A percentile compares a stretch with the other conserved stretches of the same genome.
phyloP scores from a whole-genome alignment of 2,113 vertebrate genomes.

The Procapra przewalskii region DNA sequence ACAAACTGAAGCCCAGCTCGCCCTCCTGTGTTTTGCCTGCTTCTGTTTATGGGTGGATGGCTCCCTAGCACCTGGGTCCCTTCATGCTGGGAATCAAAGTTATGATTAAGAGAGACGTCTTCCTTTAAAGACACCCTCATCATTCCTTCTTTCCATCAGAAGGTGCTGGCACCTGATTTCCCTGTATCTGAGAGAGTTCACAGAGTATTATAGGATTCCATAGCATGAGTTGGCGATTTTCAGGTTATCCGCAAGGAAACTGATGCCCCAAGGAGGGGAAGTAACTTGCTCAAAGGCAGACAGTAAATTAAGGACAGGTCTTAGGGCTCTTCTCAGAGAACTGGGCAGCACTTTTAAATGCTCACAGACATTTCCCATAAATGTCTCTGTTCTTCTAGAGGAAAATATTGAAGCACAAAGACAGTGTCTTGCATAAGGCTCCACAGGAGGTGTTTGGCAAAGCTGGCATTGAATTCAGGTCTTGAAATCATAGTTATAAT shows the following conservation, averaged over 20 bases:
- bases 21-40: not conserved
- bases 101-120: not conserved
- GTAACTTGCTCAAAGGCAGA: not conserved
- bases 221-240: not conserved
- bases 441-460: not conserved
- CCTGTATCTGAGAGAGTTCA: not conserved
- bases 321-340: not conserved
- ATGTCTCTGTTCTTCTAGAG: not conserved
- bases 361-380: not conserved
- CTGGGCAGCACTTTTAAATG: not conserved
- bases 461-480: not conserved
- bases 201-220: not conserved
- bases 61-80: not conserved
- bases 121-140: not conserved
- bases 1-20: not conserved
- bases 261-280: not conserved
- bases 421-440: not conserved
- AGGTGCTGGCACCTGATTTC: not conserved
- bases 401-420: not conserved
- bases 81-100: not conserved
- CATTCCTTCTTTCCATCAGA: not conserved
- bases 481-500: not conserved
- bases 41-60: no score
- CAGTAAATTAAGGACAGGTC: not conserved
- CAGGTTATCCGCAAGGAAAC: not conserved